Conservation (phyloP, 1,140 invertebrate genomes). For the Atopsyche davidsoni region DNA sequence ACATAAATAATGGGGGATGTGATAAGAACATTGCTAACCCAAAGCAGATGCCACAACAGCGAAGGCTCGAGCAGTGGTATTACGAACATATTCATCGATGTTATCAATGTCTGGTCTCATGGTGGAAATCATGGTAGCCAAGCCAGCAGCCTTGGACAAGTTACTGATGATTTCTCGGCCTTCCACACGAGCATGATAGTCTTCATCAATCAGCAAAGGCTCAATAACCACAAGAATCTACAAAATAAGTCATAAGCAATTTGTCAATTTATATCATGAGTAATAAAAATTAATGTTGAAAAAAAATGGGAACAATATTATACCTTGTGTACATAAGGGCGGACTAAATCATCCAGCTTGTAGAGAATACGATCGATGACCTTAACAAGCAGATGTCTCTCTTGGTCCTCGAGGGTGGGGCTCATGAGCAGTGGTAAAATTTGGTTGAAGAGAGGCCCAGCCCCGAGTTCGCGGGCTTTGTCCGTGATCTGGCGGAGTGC, state of each 20-base stretch:
- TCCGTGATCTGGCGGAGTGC: constrained; percentile 97
- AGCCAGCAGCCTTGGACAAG: constrained; percentile 97
- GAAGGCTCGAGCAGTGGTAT: constrained; percentile 98
- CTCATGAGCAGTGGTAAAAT: constrained; percentile 98
- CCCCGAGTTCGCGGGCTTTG: constrained; percentile 96
- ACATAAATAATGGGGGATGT: background rate
- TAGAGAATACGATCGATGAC: constrained; percentile 98
- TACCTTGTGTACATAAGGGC: constrained; percentile 98
- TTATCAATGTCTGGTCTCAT: constrained; percentile 99
- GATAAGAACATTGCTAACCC: constrained; percentile 46
- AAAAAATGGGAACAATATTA: no score
- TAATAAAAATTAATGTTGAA: constrained; percentile 8
- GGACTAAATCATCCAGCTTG: constrained; percentile 96
- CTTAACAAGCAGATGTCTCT: constrained; percentile 98
- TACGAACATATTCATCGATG: constrained; percentile 99
- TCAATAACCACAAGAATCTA: constrained; percentile 98
- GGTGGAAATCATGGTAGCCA: constrained; percentile 99
- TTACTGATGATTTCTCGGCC: constrained; percentile 99
- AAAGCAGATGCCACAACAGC: constrained; percentile 98
- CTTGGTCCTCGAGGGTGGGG: constrained; percentile 98
- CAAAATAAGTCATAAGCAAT: constrained; percentile 6
- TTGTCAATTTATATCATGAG: background rate
- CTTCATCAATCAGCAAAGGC: constrained; percentile 97
- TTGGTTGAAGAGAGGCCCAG: constrained; percentile 97
- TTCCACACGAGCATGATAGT: constrained; percentile 99